phyloP scores from a whole-genome alignment of 1,140 invertebrate genomes.

The Heliconius nattereri region DNA sequence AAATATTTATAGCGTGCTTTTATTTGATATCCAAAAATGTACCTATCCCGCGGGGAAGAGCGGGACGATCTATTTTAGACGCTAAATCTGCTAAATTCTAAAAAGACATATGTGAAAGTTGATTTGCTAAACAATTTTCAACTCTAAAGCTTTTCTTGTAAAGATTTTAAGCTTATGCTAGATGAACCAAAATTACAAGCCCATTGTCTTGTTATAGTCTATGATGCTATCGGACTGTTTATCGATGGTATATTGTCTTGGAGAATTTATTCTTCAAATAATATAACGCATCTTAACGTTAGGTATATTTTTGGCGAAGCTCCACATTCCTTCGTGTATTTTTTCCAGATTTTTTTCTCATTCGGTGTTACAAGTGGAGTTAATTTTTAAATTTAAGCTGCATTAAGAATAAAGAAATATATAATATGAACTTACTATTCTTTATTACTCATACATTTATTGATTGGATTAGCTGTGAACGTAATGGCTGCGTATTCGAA shows the following conservation, averaged over 20 bases:
- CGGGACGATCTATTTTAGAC: constrained; percentile 69
- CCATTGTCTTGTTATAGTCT: constrained; percentile 48
- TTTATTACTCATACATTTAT: no score
- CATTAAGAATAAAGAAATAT: no score
- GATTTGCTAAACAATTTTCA: constrained; percentile 51
- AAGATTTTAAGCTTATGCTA: constrained; percentile 43
- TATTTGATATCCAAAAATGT: constrained; percentile 79
- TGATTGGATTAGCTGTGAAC: no score
- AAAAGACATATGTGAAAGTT: constrained; percentile 57
- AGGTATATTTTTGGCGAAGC: constrained; percentile 24
- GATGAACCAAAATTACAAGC: constrained; percentile 18
- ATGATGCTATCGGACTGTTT: constrained; percentile 41
- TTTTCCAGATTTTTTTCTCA: constrained; percentile 7
- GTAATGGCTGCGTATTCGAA: no score
- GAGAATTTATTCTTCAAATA: constrained; percentile 29
- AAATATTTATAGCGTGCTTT: constrained; percentile 68
- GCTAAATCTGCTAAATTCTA: constrained; percentile 52
- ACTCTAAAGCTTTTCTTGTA: constrained; percentile 40
- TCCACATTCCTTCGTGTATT: constrained; percentile 29
- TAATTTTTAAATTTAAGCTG: no score
- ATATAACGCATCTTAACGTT: constrained; percentile 8
- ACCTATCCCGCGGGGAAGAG: constrained; percentile 67
- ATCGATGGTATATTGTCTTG: constrained; percentile 27
- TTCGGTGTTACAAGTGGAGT: neutral
- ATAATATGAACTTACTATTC: no score